Conservation (phyloP, 2,797 vertebrate species). For the Gymnoscopelus microlampas region DNA sequence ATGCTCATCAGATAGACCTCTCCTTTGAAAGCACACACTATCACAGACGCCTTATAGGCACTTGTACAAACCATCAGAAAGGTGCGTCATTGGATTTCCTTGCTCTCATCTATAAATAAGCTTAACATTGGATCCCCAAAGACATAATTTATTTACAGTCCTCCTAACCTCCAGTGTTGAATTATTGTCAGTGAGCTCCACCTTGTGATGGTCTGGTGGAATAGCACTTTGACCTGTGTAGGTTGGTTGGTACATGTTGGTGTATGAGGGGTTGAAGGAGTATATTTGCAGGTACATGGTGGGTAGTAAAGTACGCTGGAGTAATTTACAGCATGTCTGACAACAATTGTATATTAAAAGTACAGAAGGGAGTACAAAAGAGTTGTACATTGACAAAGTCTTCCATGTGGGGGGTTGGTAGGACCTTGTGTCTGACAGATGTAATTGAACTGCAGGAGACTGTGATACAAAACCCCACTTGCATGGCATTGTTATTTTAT, state of each 20-base stretch:
- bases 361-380: conserved; percentile 43
- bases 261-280: conserved; percentile 7
- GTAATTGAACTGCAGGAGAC: too few species aligned
- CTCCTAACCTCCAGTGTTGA: conserved; percentile 29
- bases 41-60: conserved; percentile 19
- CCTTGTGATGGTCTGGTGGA: conserved; percentile 59
- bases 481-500: conserved; percentile 70
- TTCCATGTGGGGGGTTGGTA: conserved; percentile 88
- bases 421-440: conserved; percentile 38
- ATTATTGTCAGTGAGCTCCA: conserved; percentile 42
- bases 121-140: conserved; percentile 27
- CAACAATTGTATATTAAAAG: conserved; percentile 46
- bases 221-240: conserved; percentile 68
- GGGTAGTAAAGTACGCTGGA: conserved; percentile 56
- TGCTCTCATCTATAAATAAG: conserved; percentile 24
- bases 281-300: conserved; percentile 47
- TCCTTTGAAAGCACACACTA: conserved; percentile 20
- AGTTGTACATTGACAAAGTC: conserved; percentile 80
- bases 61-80: conserved; percentile 9
- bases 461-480: conserved; percentile 40
- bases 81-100: conserved; percentile 3
- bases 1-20: conserved; percentile 17
- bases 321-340: conserved; percentile 42
- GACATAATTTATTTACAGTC: conserved; percentile 25
- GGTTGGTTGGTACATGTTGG: conserved; percentile 5